A percentile compares a stretch with the other conserved stretches of the same genome.
These are phyloP conservation scores for Fregata magnificens DNA, from an alignment of 2,113 vertebrate species.

Conservation along the genomic window DNA sequence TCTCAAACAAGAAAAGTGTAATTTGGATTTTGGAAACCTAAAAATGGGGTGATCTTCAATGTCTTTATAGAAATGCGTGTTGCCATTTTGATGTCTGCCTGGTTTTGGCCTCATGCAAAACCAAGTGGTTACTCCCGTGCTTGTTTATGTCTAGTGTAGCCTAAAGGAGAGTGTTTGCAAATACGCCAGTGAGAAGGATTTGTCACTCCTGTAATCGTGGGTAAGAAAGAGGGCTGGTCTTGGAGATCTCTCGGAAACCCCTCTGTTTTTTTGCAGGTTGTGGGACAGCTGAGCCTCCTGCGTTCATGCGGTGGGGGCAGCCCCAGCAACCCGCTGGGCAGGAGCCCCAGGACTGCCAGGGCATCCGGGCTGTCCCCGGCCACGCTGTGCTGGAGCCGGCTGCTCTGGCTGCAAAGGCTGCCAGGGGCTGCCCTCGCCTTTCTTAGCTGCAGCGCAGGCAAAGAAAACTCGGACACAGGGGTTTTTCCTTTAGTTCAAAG, in stretches of 20 bases:
- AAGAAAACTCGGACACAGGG: not conserved
- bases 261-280: not conserved
- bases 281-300: not conserved
- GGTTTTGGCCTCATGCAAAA: not conserved
- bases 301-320: rapidly evolving
- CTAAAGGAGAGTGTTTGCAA: not conserved
- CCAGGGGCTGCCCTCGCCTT: not conserved
- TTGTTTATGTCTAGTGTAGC: not conserved
- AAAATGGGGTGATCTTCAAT: not conserved
- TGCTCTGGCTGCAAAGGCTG: not conserved
- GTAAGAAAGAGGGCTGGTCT: not conserved
- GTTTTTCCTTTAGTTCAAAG: not conserved
- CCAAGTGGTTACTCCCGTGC: not conserved
- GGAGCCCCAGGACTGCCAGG: not conserved
- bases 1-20: not conserved
- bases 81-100: not conserved
- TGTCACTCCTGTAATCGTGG: not conserved
- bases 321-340: not conserved
- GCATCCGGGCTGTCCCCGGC: not conserved
- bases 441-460: not conserved
- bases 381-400: rapidly evolving
- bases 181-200: not conserved
- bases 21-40: not conserved
- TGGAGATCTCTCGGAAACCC: rapidly evolving
- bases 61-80: not conserved